Base-by-base conservation (phyloP, 2,113 vertebrate species). In the Perccottus glenii region DNA sequence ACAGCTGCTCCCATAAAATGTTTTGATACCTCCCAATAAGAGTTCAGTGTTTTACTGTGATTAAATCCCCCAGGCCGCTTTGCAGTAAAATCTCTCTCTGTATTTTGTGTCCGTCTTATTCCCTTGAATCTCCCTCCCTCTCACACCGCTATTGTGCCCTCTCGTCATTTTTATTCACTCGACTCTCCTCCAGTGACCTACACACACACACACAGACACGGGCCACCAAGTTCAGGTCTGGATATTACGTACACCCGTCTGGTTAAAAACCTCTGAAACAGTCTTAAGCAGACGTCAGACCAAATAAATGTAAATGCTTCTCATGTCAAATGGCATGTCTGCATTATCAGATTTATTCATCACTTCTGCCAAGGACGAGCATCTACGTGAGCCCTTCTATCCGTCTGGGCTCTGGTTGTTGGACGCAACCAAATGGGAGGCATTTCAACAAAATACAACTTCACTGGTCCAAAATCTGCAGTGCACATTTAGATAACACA, bases 21-120 rank as follows among this genome's bases (percentile, higher is more conserved):
- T 72, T 91, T 84, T 84, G 83, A 88, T 88, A 78, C 74, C 77
- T 19, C 76, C 79, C 84, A 88, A 84, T 89, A 88, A 89, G 74
- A 85, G 80, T 75, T 71, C 75, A 78, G 75, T 83, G 77, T 90
- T 90, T 92, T 91, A 91, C 86, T 74, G 76, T 89, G 87, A 92
- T 92, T 90, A 90, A 88, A 90, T 83, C 88, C 87, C 67, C 58
- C 72, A 36, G 72, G 83, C 70, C 78, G 64, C 85, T 85, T 86
- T 79, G 87, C 85, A 87, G 80, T 89, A 85, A 89, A 88, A 76
- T 61, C 60, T 70, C 62, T 53, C 35, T 59, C 50, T 64, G 16
- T 46, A 44, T 49, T 42, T 50, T 27, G 49, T 32, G 49, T n/a
- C 33, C 11, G 44, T 60, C 40, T 52, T 40, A 49, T 56, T 59